Evolutionary conservation across 2,888 invertebrate genomes (phyloP), one percentile per base, ranked within the genome.

Genomic region (Andrena fulva): DNA sequence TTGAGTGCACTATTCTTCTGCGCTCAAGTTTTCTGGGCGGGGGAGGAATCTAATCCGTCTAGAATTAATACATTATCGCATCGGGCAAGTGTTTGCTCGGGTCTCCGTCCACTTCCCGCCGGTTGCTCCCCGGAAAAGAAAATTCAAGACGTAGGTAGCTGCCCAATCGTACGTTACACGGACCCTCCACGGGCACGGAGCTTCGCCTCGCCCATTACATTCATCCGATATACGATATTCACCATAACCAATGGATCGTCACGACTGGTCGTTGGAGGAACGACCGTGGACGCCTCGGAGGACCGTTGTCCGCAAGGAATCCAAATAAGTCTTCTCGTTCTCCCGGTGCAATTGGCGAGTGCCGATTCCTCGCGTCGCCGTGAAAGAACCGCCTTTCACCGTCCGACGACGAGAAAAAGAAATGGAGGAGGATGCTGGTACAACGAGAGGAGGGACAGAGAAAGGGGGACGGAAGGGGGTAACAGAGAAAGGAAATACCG

Each of bases 1-100:
- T 83, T 81, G 74, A 87, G 73, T 87, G 88, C 86, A 68, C 78
- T 48, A 64, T 78, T 85, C 71, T 74, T 83, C 82, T 63, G n/a
- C 75, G 63, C 31, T 52, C 74, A 42, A n/a, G 31, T 42, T 63
- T 29, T 4, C 20, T 33, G 6, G 12, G 12, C 5, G 0, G 2
- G 33, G 62, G 6, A 5, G 42, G 42, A 35, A 42, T 52, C 31
- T 56, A 42, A 68, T 76, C 52, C 75, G 16, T 68, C 64, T 69
- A 59, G 64, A 42, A 66, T 77, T 66, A 77, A 77, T 66, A 70
- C 64, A 72, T 73, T 64, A 77, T 63, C 8, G 10, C 7, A 2
- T 8, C 2, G 5, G 29, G 68, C n/a, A 5, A n/a, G 4, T 24
- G 42, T 56, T n/a, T 59, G 66, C 50, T 16, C 52, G 31, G 42